Base-by-base conservation (phyloP, 2,797 vertebrate genomes). In the Poliocrania exsul region DNA sequence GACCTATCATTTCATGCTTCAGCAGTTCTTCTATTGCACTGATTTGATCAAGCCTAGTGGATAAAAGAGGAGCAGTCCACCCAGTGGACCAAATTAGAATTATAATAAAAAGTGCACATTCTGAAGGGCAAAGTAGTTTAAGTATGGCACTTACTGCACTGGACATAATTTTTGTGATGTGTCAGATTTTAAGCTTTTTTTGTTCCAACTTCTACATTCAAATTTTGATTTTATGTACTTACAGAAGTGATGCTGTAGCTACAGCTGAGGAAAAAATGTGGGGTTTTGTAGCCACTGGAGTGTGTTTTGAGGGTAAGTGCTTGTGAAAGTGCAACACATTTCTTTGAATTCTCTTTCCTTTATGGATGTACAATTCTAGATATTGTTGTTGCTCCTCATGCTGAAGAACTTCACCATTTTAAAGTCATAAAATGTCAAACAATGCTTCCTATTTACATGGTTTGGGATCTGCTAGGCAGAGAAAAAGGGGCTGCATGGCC, bases 1-100 rank as follows among this genome's bases (percentile, higher is more conserved):
- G 92, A 92, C 91, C 89, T 75, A 57, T 86, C 87, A 88, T 93
- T 95, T 95, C 91, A 93, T 93, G 93, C 95, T 86, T 92, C 91
- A 96, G 92, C 85, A 88, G 70, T 91, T 97, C 91, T 86, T 95
- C 87, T 95, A 49, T 93, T 88, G 61, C 58, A 56, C 82, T 95
- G 91, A 93, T 94, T 91, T 92, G 89, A 92, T 93, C 19, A 4
- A 9, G 44, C 62, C 77, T 54, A 49, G 73, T 28, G 66, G 85
- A 92, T 92, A 75, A 87, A 92, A 94, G 78, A 91, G 84, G 54
- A 91, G 61, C 78, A 87, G 79, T 92, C 90, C 93, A 88, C 73
- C 54, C 81, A 64, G 87, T 86, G 81, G 69, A 84, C 47, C 57
- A 79, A 92, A 94, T 91, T 81, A 91, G 91, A 96, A 92, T 91